phyloP scores from a whole-genome alignment of 1,140 invertebrate species.

The Formica exsecta region DNA sequence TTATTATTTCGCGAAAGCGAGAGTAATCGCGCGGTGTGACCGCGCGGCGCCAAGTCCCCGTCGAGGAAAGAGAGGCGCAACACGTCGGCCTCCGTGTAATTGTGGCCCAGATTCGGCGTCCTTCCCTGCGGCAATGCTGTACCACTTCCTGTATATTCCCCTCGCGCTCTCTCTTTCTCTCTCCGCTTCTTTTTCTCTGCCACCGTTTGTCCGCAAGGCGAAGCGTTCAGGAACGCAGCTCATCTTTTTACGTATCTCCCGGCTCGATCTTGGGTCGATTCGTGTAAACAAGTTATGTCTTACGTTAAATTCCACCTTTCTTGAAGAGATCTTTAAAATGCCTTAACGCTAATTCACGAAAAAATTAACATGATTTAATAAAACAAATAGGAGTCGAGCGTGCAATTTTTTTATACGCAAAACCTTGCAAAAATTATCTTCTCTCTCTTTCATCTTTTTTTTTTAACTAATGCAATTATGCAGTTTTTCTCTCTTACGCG shows the following conservation, averaged over 20 bases:
- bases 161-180: conserved; percentile 44
- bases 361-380: no score
- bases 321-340: no score
- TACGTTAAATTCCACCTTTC: no score
- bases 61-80: conserved; percentile 20
- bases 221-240: background rate
- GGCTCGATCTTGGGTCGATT: background rate
- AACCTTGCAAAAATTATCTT: background rate
- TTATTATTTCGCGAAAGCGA: conserved; percentile 84
- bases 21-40: conserved; percentile 70
- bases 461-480: background rate
- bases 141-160: conserved; percentile 73
- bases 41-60: conserved; percentile 58
- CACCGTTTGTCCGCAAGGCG: conserved; percentile 5
- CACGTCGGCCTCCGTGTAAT: conserved; percentile 51
- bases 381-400: no score
- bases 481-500: conserved; percentile 62
- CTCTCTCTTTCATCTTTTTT: conserved; percentile 16
- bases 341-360: no score
- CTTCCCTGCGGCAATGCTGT: conserved; percentile 83
- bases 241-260: background rate
- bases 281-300: no score
- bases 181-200: background rate
- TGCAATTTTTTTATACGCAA: background rate
- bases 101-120: conserved; percentile 82